Base-by-base conservation (phyloP, 1,140 invertebrate species). In the Tetraneura akinire region DNA sequence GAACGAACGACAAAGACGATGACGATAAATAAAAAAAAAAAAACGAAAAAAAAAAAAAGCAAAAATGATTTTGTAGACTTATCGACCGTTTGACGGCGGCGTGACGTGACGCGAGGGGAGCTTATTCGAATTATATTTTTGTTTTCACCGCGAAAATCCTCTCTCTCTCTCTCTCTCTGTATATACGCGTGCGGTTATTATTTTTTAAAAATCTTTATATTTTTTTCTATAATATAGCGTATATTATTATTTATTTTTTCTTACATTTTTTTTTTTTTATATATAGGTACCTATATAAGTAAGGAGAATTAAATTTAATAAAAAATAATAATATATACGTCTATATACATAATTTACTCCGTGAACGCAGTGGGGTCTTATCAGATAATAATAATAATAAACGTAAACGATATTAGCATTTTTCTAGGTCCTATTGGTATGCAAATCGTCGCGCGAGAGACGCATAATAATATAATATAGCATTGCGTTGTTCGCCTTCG, bases 121-220 rank as follows among this genome's bases (percentile, higher is more conserved):
- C 53, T 76, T 76, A 57, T 42, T 76, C 18, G 73, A 57, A 60
- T 76, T 76, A 76, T 76, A 76, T 57, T 76, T 55, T 55, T 55
- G 47, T 74, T 55, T 76, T 57, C 51, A 11, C 13, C n/a, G 51
- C 2, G 13, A 76, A 37, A 76, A 60, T 55, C 49, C 29, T 18
- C 51, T 76, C 53, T 1, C n/a, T n/a, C n/a, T n/a, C n/a, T n/a
- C n/a, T n/a, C n/a, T n/a, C n/a, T n/a, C n/a, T n/a, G n/a, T n/a
- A n/a, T n/a, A n/a, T n/a, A n/a, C n/a, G n/a, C n/a, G 26, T 45
- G 9, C 9, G 6, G n/a, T 76, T 76, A 45, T 76, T 76, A 76
- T 55, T 76, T 76, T 76, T 76, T 14, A 1, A 42, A n/a, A 68
- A n/a, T 13, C 70, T 32, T 11, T 32, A 32, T 37, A 4, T 37